Evolutionary conservation across 64 coral and sea anemone genomes (phyloP).

Genomic region (Dendronephthya gigantea): DNA sequence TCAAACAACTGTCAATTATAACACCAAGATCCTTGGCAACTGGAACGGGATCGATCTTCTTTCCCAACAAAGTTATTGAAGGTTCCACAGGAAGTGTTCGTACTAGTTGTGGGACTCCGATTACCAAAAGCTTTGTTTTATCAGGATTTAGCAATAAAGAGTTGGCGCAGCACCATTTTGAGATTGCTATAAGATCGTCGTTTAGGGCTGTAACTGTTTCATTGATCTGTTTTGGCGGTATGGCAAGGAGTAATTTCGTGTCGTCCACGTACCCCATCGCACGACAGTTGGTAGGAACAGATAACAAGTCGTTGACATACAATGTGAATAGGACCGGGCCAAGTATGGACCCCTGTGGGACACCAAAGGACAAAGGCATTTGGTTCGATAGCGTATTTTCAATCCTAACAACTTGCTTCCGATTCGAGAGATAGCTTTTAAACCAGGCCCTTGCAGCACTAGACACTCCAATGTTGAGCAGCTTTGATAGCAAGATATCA

Average conservation of each 20-base stretch:
- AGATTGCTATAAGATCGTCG: too few relatives aligned
- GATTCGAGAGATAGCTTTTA: not conserved
- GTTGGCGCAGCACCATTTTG: too few relatives aligned
- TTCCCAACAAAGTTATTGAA: too few relatives aligned
- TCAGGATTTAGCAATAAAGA: too few relatives aligned
- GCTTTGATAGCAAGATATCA: conserved; percentile 18
- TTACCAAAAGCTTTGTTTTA: too few relatives aligned
- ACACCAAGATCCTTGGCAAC: too few relatives aligned
- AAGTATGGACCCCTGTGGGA: conserved; percentile 22
- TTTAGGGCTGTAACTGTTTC: too few relatives aligned
- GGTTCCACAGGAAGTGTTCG: too few relatives aligned
- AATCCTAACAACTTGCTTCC: conserved; percentile 6
- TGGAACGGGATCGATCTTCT: too few relatives aligned
- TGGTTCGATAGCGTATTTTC: conserved; percentile 17
- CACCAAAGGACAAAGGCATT: conserved; percentile 3
- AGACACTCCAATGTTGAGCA: not conserved
- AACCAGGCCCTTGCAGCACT: not conserved
- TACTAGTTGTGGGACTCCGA: too few relatives aligned
- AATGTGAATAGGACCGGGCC: not conserved
- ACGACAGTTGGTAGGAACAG: not conserved
- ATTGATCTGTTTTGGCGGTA: not conserved
- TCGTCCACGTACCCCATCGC: not conserved
- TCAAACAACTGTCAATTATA: too few relatives aligned
- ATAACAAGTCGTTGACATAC: not conserved
- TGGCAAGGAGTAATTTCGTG: not conserved